Evolutionary conservation across 2,888 invertebrate genomes (phyloP).

Genomic region (Drosophila differens): DNA sequence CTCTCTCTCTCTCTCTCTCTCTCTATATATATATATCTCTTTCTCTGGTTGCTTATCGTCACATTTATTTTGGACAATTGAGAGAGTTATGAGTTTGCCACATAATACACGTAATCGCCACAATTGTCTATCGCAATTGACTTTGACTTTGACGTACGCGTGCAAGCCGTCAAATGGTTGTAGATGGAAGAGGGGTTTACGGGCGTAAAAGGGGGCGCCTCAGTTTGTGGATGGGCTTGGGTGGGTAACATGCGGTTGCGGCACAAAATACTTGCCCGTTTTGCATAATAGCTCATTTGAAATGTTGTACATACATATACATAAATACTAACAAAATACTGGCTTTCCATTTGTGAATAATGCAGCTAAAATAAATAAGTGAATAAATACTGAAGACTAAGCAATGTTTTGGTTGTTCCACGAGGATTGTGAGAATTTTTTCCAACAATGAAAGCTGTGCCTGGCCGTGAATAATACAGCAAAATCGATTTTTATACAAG

Average conservation of each 20-base stretch:
- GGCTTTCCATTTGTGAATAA: not conserved
- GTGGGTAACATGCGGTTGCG: not conserved
- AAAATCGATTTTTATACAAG: not conserved
- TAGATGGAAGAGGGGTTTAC: not conserved
- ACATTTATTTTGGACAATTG: slow-evolving; percentile 51
- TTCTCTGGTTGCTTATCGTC: slow-evolving; percentile 32
- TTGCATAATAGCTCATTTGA: not conserved
- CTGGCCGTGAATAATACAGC: not conserved
- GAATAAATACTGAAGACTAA: not conserved
- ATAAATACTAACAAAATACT: too few relatives aligned
- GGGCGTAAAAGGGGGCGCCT: not conserved
- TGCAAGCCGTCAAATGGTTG: slow-evolving; percentile 33
- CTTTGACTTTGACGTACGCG: slow-evolving; percentile 69
- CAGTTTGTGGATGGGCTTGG: slow-evolving; percentile 6
- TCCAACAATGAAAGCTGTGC: not conserved
- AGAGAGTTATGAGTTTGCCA: slow-evolving; percentile 34
- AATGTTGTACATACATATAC: not conserved
- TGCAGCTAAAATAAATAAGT: not conserved
- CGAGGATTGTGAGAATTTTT: not conserved
- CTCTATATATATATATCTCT: not conserved
- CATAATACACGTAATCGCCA: slow-evolving; percentile 43
- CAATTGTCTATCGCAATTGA: slow-evolving; percentile 60
- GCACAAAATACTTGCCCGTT: not conserved
- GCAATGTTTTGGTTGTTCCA: not conserved
- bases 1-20: not conserved